A percentile compares a stretch with the other conserved stretches of the same genome.
Conservation (phyloP, 2,888 invertebrate species). For the Agonopterix alstromeriana region DNA sequence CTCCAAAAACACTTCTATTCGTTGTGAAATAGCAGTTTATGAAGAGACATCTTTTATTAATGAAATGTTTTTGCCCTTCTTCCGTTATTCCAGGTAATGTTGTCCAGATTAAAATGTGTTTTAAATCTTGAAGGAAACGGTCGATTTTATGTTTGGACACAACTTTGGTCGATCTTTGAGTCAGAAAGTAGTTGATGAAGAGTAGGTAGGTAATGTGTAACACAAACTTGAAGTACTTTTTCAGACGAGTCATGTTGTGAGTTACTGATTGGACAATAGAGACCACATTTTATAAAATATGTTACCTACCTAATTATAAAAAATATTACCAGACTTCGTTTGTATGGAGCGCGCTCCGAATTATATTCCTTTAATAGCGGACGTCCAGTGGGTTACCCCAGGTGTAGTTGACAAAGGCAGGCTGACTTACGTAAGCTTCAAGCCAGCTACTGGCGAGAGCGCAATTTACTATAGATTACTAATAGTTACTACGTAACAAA, state of each 20-base stretch:
- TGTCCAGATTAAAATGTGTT: slow-evolving; percentile 52
- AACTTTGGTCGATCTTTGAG: slow-evolving; percentile 14
- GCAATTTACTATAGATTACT: too few species aligned
- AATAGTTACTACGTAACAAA: too few species aligned
- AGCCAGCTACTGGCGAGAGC: too few species aligned
- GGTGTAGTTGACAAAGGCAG: too few species aligned
- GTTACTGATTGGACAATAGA: background rate
- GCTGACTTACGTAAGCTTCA: too few species aligned
- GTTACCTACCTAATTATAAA: too few species aligned
- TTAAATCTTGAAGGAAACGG: slow-evolving; percentile 42
- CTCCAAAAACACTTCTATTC: slow-evolving; percentile 37
- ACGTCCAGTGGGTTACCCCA: too few species aligned
- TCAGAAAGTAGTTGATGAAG: slow-evolving; percentile 18
- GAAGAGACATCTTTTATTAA: slow-evolving; percentile 28
- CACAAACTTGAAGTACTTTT: slow-evolving; percentile 20
- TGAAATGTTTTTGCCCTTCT: slow-evolving; percentile 38
- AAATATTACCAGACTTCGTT: too few species aligned
- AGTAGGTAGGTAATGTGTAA: slow-evolving; percentile 21
- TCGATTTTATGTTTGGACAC: slow-evolving; percentile 22
- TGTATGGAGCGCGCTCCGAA: too few species aligned
- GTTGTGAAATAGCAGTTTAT: slow-evolving; percentile 51
- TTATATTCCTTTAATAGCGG: too few species aligned
- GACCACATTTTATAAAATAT: too few species aligned
- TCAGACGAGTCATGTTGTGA: slow-evolving; percentile 24
- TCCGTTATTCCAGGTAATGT: slow-evolving; percentile 26